Percentiles rank a stretch among this genome's conserved stretches.
These are phyloP conservation scores for Chrysotoxum bicinctum DNA, from an alignment of 2,888 invertebrate species.

Conservation along the genomic window DNA sequence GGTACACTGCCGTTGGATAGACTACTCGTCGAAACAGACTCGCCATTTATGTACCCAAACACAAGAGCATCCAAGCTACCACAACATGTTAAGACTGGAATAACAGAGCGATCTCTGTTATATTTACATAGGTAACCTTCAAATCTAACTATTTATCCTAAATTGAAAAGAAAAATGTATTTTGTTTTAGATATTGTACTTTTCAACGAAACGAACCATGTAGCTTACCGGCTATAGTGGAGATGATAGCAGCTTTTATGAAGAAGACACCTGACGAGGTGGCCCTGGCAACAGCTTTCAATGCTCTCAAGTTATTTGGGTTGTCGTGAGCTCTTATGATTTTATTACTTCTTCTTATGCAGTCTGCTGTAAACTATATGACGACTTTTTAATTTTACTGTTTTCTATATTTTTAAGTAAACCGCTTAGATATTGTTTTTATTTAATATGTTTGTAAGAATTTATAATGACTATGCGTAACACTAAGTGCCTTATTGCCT, in stretches of 20 bases:
- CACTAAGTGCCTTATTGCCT: constrained; percentile 71
- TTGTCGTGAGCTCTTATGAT: constrained; percentile 85
- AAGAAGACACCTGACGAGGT: constrained; percentile 93
- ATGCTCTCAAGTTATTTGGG: constrained; percentile 94
- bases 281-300: constrained; percentile 94
- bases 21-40: constrained; percentile 94
- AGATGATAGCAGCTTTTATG: constrained; percentile 96
- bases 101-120: constrained; percentile 89
- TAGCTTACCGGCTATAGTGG: constrained; percentile 94
- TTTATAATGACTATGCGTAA: constrained; percentile 41
- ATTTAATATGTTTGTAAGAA: constrained; percentile 35
- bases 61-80: constrained; percentile 96
- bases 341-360: constrained; percentile 25
- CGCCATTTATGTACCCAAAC: constrained; percentile 98
- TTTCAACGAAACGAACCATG: constrained; percentile 98
- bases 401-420: constrained; percentile 54
- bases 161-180: not conserved
- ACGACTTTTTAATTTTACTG: constrained; percentile 41
- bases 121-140: constrained; percentile 80
- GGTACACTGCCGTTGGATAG: constrained; percentile 91
- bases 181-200: constrained; percentile 88
- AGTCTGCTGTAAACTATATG: constrained; percentile 57
- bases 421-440: constrained; percentile 49
- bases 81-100: constrained; percentile 91
- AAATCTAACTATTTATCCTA: not conserved